These are phyloP conservation scores for Hypocryptadius cinnamomeus DNA, from an alignment of 2,113 vertebrate genomes.

Conservation along the genomic window DNA sequence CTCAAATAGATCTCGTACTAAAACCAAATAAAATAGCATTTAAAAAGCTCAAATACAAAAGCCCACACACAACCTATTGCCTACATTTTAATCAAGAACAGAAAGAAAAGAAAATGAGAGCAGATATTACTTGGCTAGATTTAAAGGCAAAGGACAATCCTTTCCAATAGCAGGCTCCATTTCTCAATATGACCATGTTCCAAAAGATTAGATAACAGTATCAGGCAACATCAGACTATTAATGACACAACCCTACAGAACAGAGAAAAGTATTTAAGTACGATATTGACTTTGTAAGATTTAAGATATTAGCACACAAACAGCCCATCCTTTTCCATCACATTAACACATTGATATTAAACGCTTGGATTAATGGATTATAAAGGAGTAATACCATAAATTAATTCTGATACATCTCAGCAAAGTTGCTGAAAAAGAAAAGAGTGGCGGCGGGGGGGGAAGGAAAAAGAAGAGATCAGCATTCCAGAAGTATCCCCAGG, in stretches of 20 bases:
- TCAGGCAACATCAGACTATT: background rate
- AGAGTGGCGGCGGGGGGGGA: background rate
- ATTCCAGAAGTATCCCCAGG: slow-evolving; percentile 21
- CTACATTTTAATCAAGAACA: background rate
- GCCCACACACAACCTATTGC: background rate
- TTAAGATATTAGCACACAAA: background rate
- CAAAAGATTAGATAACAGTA: background rate
- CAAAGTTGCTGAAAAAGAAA: slow-evolving; percentile 10
- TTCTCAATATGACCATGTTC: background rate
- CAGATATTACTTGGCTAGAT: background rate
- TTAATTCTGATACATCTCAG: background rate
- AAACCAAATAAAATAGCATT: background rate
- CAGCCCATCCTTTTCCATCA: background rate
- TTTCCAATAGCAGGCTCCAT: background rate
- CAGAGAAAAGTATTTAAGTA: background rate
- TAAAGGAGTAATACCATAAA: background rate
- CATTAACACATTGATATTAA: background rate
- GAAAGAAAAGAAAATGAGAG: background rate
- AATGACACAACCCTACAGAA: background rate
- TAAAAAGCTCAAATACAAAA: background rate
- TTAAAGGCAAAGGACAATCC: background rate
- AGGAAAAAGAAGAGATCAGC: background rate
- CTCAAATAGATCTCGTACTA: background rate
- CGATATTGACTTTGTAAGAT: background rate
- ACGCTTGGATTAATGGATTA: background rate